Base-by-base conservation (phyloP, 2,797 vertebrate genomes). In the Menidia menidia region DNA sequence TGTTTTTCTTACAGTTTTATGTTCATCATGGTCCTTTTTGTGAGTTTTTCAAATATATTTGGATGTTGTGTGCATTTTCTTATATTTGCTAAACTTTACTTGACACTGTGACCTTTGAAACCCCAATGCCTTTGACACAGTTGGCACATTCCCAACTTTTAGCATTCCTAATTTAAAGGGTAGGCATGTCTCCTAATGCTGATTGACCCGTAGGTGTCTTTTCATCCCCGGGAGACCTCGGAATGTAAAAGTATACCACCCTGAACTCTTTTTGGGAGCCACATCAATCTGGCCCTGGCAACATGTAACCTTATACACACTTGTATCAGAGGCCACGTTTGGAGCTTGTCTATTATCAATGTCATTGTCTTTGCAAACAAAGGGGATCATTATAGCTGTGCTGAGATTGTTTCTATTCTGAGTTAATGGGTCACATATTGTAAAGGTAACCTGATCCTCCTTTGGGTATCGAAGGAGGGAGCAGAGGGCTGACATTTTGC, bases 351-450 rank as follows among this genome's bases (percentile, higher is more conserved):
- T 90, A 84, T 81, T 90, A 90, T 93, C 87, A 83, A 65, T 87
- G 75, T 85, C 86, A 86, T 93, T 93, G 93, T 95, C 90, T 90
- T 78, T 54, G 83, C 82, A 89, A 92, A 92, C 93, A 93, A 89
- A 92, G 66, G 67, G 84, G 88, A 94, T 94, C 89, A 81, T 92
- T 89, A 87, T 90, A 88, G 82, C 35, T 33, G 74, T 63, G 66
- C 82, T 78, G 74, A 87, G 86, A 88, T 81, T 86, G 81, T 86
- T 92, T 91, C 93, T 94, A 93, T 95, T 94, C 85, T 89, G 81
- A 91, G 92, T 86, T 92, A 91, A 92, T 91, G 89, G 91, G 70
- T 84, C 67, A 54, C 83, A 85, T 85, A 89, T 91, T 83, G 87
- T 82, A 85, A 80, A 87, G 75, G 92, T 44, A 94, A 95, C 88